Evolutionary conservation across 1,140 invertebrate genomes (phyloP).

Genomic region (Anastrepha obliqua): DNA sequence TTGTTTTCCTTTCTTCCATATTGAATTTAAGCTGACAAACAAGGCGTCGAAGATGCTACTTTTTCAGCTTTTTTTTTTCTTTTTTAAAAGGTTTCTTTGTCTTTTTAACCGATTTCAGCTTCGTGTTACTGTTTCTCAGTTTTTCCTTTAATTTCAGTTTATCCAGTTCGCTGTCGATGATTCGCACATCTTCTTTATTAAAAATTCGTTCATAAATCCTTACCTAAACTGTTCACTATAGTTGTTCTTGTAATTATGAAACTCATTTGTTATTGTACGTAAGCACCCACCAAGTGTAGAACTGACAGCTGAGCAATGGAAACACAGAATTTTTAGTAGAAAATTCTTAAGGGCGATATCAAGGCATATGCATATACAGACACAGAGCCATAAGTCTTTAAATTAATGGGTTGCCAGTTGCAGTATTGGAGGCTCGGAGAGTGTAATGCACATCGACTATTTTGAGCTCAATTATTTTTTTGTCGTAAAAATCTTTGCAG

Average conservation of each 20-base stretch:
- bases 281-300: too few species aligned
- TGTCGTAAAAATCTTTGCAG: background rate
- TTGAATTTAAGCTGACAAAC: constrained; percentile 30
- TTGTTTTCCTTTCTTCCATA: background rate
- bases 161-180: background rate
- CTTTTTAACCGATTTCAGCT: background rate
- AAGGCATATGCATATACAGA: background rate
- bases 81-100: background rate
- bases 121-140: background rate
- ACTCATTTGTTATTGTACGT: background rate
- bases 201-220: constrained; percentile 27
- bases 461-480: background rate
- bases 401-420: constrained; percentile 38
- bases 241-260: background rate
- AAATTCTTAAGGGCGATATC: constrained; percentile 37
- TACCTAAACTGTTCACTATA: background rate
- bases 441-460: background rate
- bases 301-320: constrained; percentile 33
- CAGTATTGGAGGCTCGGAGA: background rate
- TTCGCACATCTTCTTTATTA: constrained; percentile 42
- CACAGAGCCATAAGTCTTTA: background rate
- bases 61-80: background rate
- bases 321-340: constrained; percentile 41
- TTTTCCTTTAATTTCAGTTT: constrained; percentile 37
- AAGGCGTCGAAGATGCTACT: background rate